Conservation (phyloP, 2,888 invertebrate genomes). For the Rhabditoides inermis region DNA sequence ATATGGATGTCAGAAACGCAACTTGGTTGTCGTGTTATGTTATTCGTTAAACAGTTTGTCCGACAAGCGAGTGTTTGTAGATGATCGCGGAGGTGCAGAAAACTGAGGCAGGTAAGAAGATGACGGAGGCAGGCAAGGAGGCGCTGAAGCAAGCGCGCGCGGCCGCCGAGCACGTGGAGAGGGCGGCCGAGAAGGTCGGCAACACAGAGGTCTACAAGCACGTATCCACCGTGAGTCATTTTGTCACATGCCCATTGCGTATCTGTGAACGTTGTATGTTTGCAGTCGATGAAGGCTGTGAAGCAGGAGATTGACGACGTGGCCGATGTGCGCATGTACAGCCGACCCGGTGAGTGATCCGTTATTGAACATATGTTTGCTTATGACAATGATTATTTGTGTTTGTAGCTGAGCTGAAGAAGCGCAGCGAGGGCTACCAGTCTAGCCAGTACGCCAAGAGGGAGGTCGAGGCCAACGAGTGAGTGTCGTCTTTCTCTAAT, state of each 20-base stretch:
- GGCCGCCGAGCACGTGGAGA: constrained; percentile 77
- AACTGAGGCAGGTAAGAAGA: constrained; percentile 83
- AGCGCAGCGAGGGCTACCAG: constrained; percentile 37
- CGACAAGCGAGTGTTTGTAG: no score
- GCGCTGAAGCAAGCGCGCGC: constrained; percentile 73
- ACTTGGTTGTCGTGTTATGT: neutral
- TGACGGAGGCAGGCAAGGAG: constrained; percentile 71
- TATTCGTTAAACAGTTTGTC: neutral
- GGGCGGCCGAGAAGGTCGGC: constrained; percentile 77
- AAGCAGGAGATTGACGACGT: constrained; percentile 72
- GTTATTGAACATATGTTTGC: neutral
- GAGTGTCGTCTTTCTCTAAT: constrained; percentile 9
- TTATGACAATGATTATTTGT: constrained; percentile 1
- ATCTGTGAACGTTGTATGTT: constrained; percentile 2
- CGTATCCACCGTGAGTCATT: constrained; percentile 58
- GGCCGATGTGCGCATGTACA: constrained; percentile 56
- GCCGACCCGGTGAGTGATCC: constrained; percentile 53
- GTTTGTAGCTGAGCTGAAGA: constrained; percentile 34
- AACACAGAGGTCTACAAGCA: constrained; percentile 82
- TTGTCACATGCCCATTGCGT: neutral
- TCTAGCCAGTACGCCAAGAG: constrained; percentile 23
- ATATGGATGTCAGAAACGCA: neutral
- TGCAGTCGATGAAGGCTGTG: constrained; percentile 64
- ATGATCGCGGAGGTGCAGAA: constrained; percentile 80
- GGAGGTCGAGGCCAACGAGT: constrained; percentile 47